These are phyloP conservation scores for Dioctria rufipes DNA, from an alignment of 2,888 invertebrate species.

Conservation along the genomic window DNA sequence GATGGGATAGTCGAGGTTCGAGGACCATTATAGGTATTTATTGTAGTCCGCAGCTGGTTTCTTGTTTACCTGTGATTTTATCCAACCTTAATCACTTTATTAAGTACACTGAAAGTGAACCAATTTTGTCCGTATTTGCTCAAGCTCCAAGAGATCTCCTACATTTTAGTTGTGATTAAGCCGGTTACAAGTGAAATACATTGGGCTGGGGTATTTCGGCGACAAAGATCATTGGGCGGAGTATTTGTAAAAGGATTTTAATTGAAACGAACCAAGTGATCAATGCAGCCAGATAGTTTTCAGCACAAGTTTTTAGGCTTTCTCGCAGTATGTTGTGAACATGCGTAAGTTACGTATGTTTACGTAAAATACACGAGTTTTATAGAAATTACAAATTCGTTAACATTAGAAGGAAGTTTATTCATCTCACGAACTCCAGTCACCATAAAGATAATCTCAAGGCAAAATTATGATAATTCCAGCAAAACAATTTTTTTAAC, in stretches of 20 bases:
- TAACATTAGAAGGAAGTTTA: no score
- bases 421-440: no score
- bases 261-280: constrained; percentile 15
- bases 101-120: constrained; percentile 2
- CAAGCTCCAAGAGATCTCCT: constrained; percentile 9
- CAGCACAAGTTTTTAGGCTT: background rate
- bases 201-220: constrained; percentile 1
- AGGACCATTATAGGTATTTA: constrained; percentile 9
- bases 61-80: constrained; percentile 40
- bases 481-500: no score
- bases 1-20: background rate
- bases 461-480: no score
- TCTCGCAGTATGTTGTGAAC: constrained; percentile 6
- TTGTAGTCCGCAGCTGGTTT: constrained; percentile 1
- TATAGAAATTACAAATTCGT: background rate
- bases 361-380: background rate
- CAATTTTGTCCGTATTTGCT: constrained; percentile 32
- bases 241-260: constrained; percentile 8
- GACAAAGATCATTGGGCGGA: constrained; percentile 38
- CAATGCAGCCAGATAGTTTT: constrained; percentile 4
- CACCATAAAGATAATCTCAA: no score
- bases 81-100: constrained; percentile 26
- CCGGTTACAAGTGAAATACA: constrained; percentile 26
- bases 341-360: constrained; percentile 16
- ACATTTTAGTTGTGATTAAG: constrained; percentile 25